Evolutionary conservation across 2,888 invertebrate genomes (phyloP), one percentile per base, ranked within the genome.

Genomic region (Synanthedon vespiformis): DNA sequence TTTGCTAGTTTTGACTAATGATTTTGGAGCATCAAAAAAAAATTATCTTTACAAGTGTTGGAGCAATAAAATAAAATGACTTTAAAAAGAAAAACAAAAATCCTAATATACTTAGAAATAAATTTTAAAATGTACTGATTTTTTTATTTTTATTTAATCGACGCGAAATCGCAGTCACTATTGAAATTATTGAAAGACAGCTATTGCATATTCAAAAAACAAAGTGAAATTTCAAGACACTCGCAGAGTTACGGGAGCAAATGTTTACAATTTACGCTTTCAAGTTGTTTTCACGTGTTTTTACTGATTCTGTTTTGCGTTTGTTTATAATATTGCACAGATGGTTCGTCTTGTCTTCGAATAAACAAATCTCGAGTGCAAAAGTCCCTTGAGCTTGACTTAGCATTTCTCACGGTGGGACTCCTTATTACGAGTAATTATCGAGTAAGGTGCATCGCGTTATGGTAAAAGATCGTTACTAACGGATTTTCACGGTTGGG

Each of bases 401-500:
- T 56, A 51, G 13, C 11, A 18, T 48, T 55, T 55, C 55, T 53
- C 55, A 55, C 55, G 55, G 44, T 44, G 44, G 34, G 8, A 44
- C 44, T 44, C 34, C 8, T 27, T 34, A 41, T 11, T 3, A 44
- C 11, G 2, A 14, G n/a, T 10, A 44, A 12, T 2, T 44, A 44
- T 44, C 2, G 14, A 14, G n/a, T 44, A 44, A 44, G 14, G 44
- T 44, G 14, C 10, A n/a, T 14, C 44, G 14, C n/a, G 44, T n/a
- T 44, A 13, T 13, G 13, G 44, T 13, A 44, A 44, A 44, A 44
- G 13, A 13, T n/a, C 44, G 44, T 44, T 44, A 13, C 12, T 85
- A 87, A 86, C 86, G 86, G 79, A 80, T 73, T 86, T 81, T 68
- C 65, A 78, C 76, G 86, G 74, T 80, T 67, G 70, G 70, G 56